Evolutionary conservation across 2,113 vertebrate genomes (phyloP).

Genomic region (Pomatostomus ruficeps): DNA sequence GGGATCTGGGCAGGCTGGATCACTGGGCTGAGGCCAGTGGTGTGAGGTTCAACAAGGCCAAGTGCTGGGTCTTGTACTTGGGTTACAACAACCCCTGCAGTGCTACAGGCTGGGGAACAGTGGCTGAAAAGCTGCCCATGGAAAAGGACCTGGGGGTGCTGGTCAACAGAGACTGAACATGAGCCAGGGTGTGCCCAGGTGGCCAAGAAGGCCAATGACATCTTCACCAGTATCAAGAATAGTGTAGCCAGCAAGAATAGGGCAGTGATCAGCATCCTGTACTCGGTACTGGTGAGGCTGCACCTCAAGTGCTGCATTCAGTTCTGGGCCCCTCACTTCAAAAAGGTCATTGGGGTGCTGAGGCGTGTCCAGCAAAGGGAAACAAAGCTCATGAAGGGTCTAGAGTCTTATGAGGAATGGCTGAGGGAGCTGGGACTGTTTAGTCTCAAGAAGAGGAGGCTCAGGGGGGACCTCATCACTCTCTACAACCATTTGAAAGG

Average conservation of each 20-base stretch:
- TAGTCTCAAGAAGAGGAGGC: background rate
- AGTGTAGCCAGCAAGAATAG: background rate
- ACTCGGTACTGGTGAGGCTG: accelerated
- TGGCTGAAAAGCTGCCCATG: background rate
- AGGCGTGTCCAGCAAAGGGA: accelerated
- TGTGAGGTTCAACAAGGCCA: background rate
- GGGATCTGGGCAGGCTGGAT: background rate
- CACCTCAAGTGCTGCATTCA: background rate
- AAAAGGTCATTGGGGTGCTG: background rate
- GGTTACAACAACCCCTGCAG: background rate
- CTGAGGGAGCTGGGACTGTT: background rate
- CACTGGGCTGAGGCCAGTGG: accelerated
- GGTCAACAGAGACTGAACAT: background rate
- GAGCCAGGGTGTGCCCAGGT: background rate
- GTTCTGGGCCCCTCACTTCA: background rate
- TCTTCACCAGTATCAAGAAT: background rate
- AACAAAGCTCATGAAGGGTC: background rate
- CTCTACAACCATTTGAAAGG: background rate
- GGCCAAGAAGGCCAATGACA: background rate
- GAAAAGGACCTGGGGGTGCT: background rate
- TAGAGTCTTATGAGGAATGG: background rate
- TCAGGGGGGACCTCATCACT: accelerated
- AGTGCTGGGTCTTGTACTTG: too few species aligned
- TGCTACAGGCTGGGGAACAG: background rate
- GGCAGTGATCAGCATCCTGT: background rate